Evolutionary conservation across 2,888 invertebrate species (phyloP).

Genomic region (Pheosia tremula): DNA sequence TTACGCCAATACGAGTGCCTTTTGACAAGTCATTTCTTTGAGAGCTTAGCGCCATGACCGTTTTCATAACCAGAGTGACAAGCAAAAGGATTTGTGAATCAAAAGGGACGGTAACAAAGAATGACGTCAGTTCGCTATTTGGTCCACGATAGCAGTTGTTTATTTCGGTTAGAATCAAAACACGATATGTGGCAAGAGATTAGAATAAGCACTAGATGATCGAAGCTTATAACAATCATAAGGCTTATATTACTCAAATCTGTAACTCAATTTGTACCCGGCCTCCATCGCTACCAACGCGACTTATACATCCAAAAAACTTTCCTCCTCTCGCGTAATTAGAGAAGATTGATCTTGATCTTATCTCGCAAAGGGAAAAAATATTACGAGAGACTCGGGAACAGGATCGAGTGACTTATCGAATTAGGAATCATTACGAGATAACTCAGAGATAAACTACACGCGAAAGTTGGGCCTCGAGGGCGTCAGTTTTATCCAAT

Average conservation of each 20-base stretch:
- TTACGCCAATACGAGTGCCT: constrained; percentile 25
- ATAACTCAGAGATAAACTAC: constrained; percentile 42
- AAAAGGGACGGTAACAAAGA: constrained; percentile 38
- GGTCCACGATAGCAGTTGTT: neutral
- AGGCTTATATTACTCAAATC: no score
- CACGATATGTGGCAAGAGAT: no score
- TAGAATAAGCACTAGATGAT: no score
- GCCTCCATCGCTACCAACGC: neutral
- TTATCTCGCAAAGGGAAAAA: constrained; percentile 16
- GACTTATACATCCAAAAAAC: neutral
- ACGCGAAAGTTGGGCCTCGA: constrained; percentile 36
- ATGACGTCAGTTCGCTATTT: constrained; percentile 8
- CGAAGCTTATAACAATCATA: no score
- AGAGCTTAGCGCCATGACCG: constrained; percentile 20
- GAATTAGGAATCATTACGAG: constrained; percentile 45
- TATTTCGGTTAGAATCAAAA: no score
- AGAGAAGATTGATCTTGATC: constrained; percentile 30
- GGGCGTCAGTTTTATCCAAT: constrained; percentile 41
- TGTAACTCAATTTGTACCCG: no score
- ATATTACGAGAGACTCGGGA: constrained; percentile 18
- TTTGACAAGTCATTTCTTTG: constrained; percentile 29
- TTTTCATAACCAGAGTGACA: constrained; percentile 21
- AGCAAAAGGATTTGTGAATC: constrained; percentile 27
- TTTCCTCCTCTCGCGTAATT: constrained; percentile 15
- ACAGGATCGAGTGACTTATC: constrained; percentile 31